These are phyloP conservation scores for Eretmocerus hayati DNA, from an alignment of 2,888 invertebrate species.

Conservation along the genomic window DNA sequence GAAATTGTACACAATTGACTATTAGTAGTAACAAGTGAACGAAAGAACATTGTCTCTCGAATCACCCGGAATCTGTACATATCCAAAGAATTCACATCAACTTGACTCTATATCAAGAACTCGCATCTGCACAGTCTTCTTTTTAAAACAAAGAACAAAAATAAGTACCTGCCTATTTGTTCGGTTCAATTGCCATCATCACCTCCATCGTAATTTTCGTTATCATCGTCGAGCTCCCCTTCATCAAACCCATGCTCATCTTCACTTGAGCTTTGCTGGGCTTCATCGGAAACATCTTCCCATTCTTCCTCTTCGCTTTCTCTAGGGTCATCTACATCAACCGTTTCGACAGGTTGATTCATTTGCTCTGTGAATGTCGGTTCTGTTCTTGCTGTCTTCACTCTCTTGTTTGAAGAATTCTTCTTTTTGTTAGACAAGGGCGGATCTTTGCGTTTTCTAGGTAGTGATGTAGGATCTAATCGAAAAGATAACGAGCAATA, in stretches of 20 bases:
- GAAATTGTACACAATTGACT: too few relatives aligned
- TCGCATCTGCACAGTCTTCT: too few relatives aligned
- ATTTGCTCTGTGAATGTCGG: too few relatives aligned
- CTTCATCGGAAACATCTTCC: conserved; percentile 15
- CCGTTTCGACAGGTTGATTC: conserved; percentile 3
- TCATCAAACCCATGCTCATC: conserved; percentile 10
- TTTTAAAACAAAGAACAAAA: too few relatives aligned
- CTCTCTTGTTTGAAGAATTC: conserved; percentile 9
- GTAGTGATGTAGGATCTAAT: conserved; percentile 40
- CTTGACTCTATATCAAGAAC: too few relatives aligned
- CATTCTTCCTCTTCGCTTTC: conserved; percentile 19
- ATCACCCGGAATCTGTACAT: too few relatives aligned
- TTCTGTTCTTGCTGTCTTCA: not conserved
- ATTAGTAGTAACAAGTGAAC: too few relatives aligned
- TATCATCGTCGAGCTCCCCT: conserved; percentile 4
- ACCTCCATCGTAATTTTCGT: not conserved
- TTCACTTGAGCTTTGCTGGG: not conserved
- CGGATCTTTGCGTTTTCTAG: conserved; percentile 30
- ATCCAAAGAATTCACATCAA: too few relatives aligned
- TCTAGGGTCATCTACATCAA: conserved; percentile 16
- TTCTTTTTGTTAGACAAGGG: not conserved
- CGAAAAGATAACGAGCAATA: conserved; percentile 2
- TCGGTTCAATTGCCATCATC: not conserved
- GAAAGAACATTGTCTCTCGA: too few relatives aligned
- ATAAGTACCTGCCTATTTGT: not conserved